These are phyloP conservation scores for Megalurothrips usitatus DNA, from an alignment of 2,888 invertebrate species.

Conservation along the genomic window DNA sequence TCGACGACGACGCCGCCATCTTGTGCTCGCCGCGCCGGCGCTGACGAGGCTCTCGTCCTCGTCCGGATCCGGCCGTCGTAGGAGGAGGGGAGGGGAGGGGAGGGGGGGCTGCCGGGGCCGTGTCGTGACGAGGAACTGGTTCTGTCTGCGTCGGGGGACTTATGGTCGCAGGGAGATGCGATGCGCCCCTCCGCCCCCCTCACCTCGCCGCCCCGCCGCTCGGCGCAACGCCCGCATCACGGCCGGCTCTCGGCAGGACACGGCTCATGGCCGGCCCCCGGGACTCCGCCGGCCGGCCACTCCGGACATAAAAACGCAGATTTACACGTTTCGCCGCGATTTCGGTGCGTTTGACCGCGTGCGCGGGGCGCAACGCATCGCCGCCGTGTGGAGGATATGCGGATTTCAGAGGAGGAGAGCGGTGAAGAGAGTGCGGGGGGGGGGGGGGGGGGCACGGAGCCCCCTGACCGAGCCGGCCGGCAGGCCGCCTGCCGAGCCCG, in stretches of 20 bases:
- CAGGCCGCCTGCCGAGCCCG: no score
- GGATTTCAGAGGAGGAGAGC: neutral
- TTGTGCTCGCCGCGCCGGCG: neutral
- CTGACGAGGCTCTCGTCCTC: neutral
- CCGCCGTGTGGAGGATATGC: neutral
- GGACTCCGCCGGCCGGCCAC: neutral
- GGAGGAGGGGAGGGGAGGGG: no score
- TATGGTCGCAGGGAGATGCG: no score
- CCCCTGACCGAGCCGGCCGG: neutral
- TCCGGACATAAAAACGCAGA: conserved; percentile 21
- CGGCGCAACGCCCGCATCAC: neutral
- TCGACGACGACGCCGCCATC: neutral
- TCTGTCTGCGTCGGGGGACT: neutral
- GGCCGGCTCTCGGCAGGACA: neutral
- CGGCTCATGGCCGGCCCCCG: neutral
- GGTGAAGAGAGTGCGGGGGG: neutral
- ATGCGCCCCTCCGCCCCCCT: neutral
- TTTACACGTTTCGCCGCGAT: conserved; percentile 9
- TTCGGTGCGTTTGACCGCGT: conserved; percentile 3
- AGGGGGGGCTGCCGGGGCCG: neutral
- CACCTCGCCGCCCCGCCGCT: neutral
- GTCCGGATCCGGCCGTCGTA: neutral
- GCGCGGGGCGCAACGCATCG: no score
- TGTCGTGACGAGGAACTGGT: neutral
- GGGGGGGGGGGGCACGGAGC: neutral